Evolutionary conservation across 2,888 invertebrate species (phyloP).

Genomic region (Schizaphis graminum): DNA sequence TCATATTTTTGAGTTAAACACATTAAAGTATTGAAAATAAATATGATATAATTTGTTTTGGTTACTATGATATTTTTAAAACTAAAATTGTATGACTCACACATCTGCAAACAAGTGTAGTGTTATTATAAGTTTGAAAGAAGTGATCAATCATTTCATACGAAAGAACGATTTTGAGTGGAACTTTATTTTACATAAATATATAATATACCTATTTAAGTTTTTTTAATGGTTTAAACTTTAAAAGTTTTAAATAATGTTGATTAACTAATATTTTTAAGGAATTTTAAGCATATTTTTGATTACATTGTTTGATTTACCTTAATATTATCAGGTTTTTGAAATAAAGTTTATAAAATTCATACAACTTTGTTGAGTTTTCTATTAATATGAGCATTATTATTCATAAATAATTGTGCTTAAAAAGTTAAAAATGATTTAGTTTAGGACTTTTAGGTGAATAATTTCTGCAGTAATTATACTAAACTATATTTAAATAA

Average conservation of each 20-base stretch:
- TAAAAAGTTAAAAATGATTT: background rate
- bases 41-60: background rate
- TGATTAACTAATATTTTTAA: background rate
- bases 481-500: background rate
- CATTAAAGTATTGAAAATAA: background rate
- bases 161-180: background rate
- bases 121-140: background rate
- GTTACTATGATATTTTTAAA: background rate
- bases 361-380: background rate
- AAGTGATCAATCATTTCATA: background rate
- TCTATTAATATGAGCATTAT: background rate
- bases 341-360: background rate
- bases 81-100: background rate
- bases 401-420: background rate
- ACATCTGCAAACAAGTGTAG: background rate
- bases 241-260: background rate
- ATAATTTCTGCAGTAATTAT: background rate
- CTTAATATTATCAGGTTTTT: background rate
- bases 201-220: background rate
- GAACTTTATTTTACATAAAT: background rate
- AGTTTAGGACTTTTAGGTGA: no score
- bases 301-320: background rate
- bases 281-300: background rate
- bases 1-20: background rate
- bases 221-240: background rate